Evolutionary conservation across 2,113 vertebrate species (phyloP).

Genomic region (Paradoxurus hermaphroditus): DNA sequence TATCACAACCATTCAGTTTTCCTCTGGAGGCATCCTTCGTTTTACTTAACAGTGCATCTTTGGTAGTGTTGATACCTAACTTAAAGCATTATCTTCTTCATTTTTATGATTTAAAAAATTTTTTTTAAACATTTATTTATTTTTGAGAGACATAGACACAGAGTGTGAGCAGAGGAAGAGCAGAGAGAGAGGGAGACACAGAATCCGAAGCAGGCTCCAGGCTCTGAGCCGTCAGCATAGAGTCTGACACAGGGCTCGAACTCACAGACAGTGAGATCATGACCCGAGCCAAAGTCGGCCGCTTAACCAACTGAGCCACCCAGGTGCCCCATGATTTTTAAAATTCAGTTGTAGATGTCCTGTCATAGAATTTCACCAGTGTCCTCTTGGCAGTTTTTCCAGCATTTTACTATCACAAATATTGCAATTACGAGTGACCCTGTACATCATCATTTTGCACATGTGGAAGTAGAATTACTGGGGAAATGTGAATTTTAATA

Average conservation of each 20-base stretch:
- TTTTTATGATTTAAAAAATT: not conserved
- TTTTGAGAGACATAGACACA: too few species aligned
- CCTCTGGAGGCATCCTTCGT: not conserved
- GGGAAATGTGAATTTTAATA: not conserved
- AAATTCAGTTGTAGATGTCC: not conserved
- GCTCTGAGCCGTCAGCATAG: too few species aligned
- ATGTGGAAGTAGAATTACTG: not conserved
- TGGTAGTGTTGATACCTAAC: not conserved
- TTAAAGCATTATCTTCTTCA: not conserved
- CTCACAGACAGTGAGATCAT: too few species aligned
- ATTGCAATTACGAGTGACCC: not conserved
- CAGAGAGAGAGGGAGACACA: too few species aligned
- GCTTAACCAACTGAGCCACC: too few species aligned
- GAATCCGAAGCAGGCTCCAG: too few species aligned
- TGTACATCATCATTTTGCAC: not conserved
- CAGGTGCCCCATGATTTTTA: too few species aligned
- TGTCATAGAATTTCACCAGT: not conserved
- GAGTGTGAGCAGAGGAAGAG: too few species aligned
- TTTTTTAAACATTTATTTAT: too few species aligned
- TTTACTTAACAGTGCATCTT: not conserved
- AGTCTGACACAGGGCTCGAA: too few species aligned
- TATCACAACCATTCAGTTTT: not conserved
- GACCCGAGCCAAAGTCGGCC: too few species aligned
- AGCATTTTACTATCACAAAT: not conserved
- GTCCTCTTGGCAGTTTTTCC: not conserved